Base-by-base conservation (phyloP, 37 sponge, comb jelly and placozoan species). In the Ephydatia muelleri region DNA sequence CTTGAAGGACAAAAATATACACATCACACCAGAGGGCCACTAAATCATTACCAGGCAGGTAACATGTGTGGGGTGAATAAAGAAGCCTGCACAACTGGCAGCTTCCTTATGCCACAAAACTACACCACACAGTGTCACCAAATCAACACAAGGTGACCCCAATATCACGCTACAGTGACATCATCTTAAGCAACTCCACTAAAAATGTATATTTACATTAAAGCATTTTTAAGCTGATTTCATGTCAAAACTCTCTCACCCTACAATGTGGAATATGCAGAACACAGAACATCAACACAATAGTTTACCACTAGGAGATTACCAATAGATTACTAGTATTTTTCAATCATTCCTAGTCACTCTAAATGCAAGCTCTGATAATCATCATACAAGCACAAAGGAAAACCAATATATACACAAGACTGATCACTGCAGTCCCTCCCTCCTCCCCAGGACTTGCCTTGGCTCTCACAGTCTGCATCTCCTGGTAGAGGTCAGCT, bases 381-480 rank as follows among this genome's bases (percentile, higher is more conserved):
- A n/a, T n/a, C n/a, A n/a, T n/a, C n/a, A n/a, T n/a, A n/a, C n/a
- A n/a, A n/a, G n/a, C n/a, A n/a, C n/a, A n/a, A n/a, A n/a, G n/a
- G n/a, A n/a, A n/a, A n/a, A n/a, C n/a, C n/a, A n/a, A n/a, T n/a
- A n/a, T n/a, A n/a, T n/a, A n/a, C n/a, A n/a, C n/a, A n/a, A n/a
- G n/a, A n/a, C n/a, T n/a, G n/a, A n/a, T n/a, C n/a, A n/a, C n/a
- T n/a, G n/a, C n/a, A n/a, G n/a, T n/a, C n/a, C n/a, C n/a, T n/a
- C n/a, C n/a, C n/a, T n/a, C n/a, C n/a, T n/a, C n/a, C n/a, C n/a
- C 57, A 1, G 16, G 16, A 57, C 57, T 84, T 49, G 88, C 93
- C 80, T 89, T 93, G 28, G 87, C 87, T 68, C 76, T 22, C 3
- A 93, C 93, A 25, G 83, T 84, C 72, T 88, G 87, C 28, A 72